Conservation (phyloP, 2,113 vertebrate species). For the Ciconia boyciana region DNA sequence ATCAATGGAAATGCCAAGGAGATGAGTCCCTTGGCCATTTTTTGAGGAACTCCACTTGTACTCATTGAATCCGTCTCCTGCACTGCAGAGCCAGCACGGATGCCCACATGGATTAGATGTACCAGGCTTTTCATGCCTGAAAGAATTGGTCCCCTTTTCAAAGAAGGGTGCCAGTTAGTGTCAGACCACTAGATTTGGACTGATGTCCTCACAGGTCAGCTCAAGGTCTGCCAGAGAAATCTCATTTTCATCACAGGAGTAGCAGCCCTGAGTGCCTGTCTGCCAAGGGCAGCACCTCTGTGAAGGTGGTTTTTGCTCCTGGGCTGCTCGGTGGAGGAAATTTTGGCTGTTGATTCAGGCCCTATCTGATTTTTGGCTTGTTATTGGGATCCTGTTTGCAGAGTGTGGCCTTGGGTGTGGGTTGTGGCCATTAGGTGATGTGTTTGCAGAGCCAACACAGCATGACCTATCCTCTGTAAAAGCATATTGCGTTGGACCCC, state of each 20-base stretch:
- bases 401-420: not conserved
- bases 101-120: not conserved
- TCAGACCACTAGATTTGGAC: not conserved
- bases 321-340: not conserved
- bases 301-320: not conserved
- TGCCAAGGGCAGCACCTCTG: not conserved
- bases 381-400: not conserved
- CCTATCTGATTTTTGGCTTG: not conserved
- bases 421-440: not conserved
- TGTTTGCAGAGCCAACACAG: not conserved
- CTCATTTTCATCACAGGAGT: not conserved
- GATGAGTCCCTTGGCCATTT: not conserved
- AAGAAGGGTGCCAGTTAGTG: not conserved
- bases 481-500: not conserved
- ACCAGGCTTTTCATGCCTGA: not conserved
- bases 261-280: not conserved
- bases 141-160: not conserved
- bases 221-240: not conserved
- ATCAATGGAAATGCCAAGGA: not conserved
- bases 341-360: not conserved
- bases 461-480: not conserved
- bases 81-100: not conserved
- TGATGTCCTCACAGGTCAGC: not conserved
- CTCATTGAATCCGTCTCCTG: not conserved
- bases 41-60: not conserved